phyloP scores from a whole-genome alignment of 1,140 invertebrate species.

The Onthophagus taurus region DNA sequence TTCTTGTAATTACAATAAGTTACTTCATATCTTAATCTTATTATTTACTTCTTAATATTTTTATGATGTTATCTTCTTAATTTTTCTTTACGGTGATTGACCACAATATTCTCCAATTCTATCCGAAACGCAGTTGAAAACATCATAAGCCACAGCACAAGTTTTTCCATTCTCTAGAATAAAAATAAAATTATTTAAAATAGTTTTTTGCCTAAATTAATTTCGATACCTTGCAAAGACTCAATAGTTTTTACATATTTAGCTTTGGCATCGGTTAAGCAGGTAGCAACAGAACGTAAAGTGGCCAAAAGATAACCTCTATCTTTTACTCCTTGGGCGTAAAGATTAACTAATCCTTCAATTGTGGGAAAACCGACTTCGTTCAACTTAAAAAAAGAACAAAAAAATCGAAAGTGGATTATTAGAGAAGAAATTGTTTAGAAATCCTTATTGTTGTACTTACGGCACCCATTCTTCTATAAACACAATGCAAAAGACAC shows the following conservation, averaged over 20 bases:
- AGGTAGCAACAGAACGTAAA: slow-evolving; percentile 52
- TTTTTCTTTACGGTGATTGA: slow-evolving; percentile 31
- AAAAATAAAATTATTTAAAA: slow-evolving; percentile 12
- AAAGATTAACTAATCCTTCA: slow-evolving; percentile 55
- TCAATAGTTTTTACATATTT: slow-evolving; percentile 21
- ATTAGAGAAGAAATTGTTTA: neutral
- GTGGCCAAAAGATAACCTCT: slow-evolving; percentile 60
- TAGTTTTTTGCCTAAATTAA: neutral
- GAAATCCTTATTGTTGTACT: slow-evolving; percentile 32
- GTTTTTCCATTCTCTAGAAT: slow-evolving; percentile 52
- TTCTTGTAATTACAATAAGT: too few relatives aligned
- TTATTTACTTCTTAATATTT: too few relatives aligned
- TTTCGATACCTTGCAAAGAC: slow-evolving; percentile 22
- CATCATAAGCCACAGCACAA: slow-evolving; percentile 61
- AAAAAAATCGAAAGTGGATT: slow-evolving; percentile 2
- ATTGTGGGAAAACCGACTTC: slow-evolving; percentile 52
- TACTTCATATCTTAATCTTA: too few relatives aligned
- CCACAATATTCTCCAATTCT: slow-evolving; percentile 56
- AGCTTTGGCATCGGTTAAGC: slow-evolving; percentile 39
- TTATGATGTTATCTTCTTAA: too few relatives aligned
- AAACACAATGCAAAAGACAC: slow-evolving; percentile 57
- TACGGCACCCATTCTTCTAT: slow-evolving; percentile 56
- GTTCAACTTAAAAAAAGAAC: slow-evolving; percentile 36
- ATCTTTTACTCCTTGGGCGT: slow-evolving; percentile 59
- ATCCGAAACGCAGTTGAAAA: slow-evolving; percentile 64